Conservation (phyloP, 1,140 invertebrate species). For the Tetramorium simillimum region DNA sequence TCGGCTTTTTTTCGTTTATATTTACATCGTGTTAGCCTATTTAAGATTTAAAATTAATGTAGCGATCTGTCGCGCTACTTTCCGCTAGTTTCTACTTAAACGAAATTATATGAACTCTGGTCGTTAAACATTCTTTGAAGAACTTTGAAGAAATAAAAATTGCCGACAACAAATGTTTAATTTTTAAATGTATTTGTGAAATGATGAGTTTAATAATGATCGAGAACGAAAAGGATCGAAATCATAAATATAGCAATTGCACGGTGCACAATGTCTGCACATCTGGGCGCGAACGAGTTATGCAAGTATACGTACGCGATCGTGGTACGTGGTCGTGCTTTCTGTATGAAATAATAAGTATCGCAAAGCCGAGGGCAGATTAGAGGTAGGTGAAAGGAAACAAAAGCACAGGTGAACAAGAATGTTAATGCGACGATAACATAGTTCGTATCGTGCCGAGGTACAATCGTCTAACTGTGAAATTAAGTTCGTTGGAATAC, state of each 20-base stretch:
- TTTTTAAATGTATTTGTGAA: background rate
- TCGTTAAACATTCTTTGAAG: background rate
- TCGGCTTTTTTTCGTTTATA: background rate
- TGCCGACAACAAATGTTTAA: background rate
- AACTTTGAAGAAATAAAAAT: background rate
- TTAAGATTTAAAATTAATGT: background rate
- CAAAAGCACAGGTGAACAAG: constrained; percentile 46
- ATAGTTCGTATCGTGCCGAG: constrained; percentile 11
- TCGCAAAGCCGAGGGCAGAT: constrained; percentile 22
- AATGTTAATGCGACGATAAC: constrained; percentile 54
- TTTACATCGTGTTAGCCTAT: background rate
- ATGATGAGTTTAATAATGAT: constrained; percentile 14
- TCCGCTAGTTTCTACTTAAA: background rate
- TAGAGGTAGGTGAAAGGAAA: constrained; percentile 11
- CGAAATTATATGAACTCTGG: background rate
- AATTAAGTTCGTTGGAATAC: constrained; percentile 18
- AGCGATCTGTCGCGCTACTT: background rate
- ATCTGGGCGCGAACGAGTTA: background rate
- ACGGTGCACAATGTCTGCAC: background rate
- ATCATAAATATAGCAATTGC: constrained; percentile 17
- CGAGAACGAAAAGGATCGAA: background rate
- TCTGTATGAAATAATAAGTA: constrained; percentile 54
- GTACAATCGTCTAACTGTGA: constrained; percentile 45
- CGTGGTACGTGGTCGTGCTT: constrained; percentile 8
- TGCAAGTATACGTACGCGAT: background rate